Conservation (phyloP, 2,888 invertebrate genomes). For the Macropis europaea region DNA sequence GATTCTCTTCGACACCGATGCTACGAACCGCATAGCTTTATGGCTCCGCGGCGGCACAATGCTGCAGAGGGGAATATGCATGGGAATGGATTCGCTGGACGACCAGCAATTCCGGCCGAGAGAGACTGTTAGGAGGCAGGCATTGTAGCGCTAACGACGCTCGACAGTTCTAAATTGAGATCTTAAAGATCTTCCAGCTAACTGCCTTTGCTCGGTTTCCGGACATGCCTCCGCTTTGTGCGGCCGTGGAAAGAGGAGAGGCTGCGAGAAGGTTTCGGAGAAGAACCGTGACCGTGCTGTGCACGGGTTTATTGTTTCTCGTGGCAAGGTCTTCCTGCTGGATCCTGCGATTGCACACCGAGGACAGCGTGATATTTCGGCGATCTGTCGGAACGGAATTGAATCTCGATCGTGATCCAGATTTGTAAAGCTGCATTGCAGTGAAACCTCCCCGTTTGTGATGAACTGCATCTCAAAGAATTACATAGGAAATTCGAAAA, state of each 20-base stretch:
- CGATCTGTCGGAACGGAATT: no score
- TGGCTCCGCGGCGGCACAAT: not conserved
- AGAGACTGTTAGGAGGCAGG: not conserved
- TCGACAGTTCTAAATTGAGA: not conserved
- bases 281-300: not conserved
- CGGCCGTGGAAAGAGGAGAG: not conserved
- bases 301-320: not conserved
- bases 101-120: not conserved
- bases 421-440: no score
- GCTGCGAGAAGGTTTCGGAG: not conserved
- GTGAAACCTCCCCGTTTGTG: no score
- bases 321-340: not conserved
- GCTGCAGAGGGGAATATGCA: not conserved
- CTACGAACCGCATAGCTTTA: conserved; percentile 29
- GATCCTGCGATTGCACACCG: not conserved
- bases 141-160: conserved; percentile 5
- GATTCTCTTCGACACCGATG: conserved; percentile 46
- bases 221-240: not conserved
- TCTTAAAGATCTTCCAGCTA: not conserved
- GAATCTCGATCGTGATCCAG: no score
- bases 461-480: no score
- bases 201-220: not conserved
- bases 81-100: conserved; percentile 14
- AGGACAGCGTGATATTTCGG: not conserved
- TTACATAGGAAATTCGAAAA: no score